A percentile compares a stretch with the other conserved stretches of the same genome.
phyloP scores from a whole-genome alignment of 2,797 vertebrate species.

The Rhinatrema bivittatum region DNA sequence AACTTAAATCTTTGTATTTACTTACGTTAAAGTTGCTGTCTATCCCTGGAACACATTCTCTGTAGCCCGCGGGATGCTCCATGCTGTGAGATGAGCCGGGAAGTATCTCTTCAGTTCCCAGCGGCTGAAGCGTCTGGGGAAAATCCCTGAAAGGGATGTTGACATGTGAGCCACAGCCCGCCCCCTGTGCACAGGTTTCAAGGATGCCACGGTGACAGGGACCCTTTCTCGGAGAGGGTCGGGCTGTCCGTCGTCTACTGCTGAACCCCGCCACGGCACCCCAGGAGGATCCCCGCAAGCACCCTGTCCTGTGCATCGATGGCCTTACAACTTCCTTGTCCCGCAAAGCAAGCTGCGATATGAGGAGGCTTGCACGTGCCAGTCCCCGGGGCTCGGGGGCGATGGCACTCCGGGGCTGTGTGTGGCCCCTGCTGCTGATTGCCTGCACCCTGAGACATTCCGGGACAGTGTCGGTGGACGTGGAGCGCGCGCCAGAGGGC shows the following conservation, averaged over 20 bases:
- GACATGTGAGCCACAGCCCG: too few species aligned
- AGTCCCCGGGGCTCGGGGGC: constrained; percentile 15
- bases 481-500: constrained; percentile 27
- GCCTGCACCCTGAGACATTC: constrained; percentile 33
- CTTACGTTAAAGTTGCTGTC: too few species aligned
- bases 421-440: constrained; percentile 41
- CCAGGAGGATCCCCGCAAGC: constrained; percentile 1
- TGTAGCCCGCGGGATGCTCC: too few species aligned
- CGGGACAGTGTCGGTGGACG: constrained; percentile 22
- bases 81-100: too few species aligned
- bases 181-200: neutral
- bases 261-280: constrained; percentile 30
- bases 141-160: too few species aligned
- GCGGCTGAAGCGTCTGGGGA: too few species aligned
- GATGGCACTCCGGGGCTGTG: constrained; percentile 15
- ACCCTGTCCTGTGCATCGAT: constrained; percentile 25
- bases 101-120: too few species aligned
- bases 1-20: too few species aligned
- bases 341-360: too few species aligned
- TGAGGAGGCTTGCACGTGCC: too few species aligned
- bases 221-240: neutral
- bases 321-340: constrained; percentile 18
- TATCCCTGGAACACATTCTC: too few species aligned
- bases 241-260: neutral
- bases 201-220: constrained; percentile 8